Percentiles rank a stretch among this genome's conserved stretches.
These are phyloP conservation scores for Eira barbara DNA, from an alignment of 2,113 vertebrate species.

Conservation along the genomic window DNA sequence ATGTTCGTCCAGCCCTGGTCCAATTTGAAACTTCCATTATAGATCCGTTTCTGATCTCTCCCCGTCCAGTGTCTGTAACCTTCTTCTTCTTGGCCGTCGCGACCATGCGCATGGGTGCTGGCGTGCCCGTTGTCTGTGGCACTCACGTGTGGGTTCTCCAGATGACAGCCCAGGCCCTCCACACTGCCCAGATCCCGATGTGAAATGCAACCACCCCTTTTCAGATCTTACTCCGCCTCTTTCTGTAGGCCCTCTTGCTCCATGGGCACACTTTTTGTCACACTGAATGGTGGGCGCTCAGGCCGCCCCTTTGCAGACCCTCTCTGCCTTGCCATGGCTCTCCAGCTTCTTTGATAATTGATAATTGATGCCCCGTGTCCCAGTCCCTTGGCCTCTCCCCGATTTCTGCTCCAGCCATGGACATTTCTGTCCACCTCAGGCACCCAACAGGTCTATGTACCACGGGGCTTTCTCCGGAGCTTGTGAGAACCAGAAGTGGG, in stretches of 20 bases:
- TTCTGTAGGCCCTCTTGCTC: neutral
- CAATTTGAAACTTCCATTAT: neutral
- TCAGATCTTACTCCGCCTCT: neutral
- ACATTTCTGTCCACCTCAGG: neutral
- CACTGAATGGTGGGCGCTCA: fast-evolving
- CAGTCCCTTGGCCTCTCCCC: fast-evolving
- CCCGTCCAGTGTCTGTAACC: too few species aligned
- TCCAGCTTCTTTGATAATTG: neutral
- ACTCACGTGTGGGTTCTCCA: neutral
- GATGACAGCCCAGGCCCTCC: fast-evolving
- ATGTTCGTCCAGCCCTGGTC: too few species aligned
- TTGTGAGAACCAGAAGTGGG: neutral
- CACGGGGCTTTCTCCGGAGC: neutral
- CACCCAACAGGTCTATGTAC: neutral
- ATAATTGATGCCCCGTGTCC: neutral
- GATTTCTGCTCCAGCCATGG: neutral
- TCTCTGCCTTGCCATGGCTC: fast-evolving
- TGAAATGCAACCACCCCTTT: neutral
- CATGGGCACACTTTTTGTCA: too few species aligned
- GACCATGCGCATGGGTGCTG: fast-evolving
- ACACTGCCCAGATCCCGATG: too few species aligned
- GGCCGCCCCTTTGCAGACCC: fast-evolving
- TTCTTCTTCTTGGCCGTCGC: neutral
- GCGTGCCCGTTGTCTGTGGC: fast-evolving
- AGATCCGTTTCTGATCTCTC: neutral